Evolutionary conservation across 2,113 vertebrate genomes (phyloP), one percentile per base, ranked within the genome.

Genomic region (Eulemur macaco): DNA sequence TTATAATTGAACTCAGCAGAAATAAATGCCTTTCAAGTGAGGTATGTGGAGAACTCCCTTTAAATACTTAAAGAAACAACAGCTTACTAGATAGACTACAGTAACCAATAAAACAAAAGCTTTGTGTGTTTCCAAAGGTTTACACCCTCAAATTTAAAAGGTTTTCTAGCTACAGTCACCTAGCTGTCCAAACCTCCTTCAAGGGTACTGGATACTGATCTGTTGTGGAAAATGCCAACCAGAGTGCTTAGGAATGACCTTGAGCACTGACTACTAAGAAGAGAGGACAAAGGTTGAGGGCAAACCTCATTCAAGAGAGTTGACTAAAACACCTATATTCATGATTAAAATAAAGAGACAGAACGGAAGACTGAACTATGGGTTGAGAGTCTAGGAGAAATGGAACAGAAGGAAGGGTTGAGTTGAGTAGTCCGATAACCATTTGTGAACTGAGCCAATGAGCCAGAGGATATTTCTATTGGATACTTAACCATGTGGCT

Each of bases 1-100:
- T 80, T 66, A 25, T 45, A 37, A 73, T 69, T 83, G 50, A 95
- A 93, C 58, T 87, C 58, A 77, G 84, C 45, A 60, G 45, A 92
- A 68, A 92, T 37, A 63, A 81, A 91, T 96, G 84, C 29, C 47
- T 94, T 96, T 81, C 58, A 69, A 69, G 17, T 66, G 56, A 97
- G 63, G 20, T 87, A 47, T 42, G 63, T 50, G 45, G 39, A 87
- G 42, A 87, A 88, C n/a, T 86, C 47, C 39, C 25, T 78, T 71
- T 77, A 58, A 93, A 77, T 58, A 39, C 42, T 89, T 60, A 91
- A 60, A 71, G 80, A 47, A 27, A 31, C 31, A 89, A 68, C 29
- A 73, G 6, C 15, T 78, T 47, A 34, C 29, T 63, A 37, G 54
- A 18, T 29, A 84, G 63, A 47, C 23, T 63, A 34, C 11, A 74